These are phyloP conservation scores for Ciconia nigra DNA, from an alignment of 2,797 vertebrate genomes.

Conservation along the genomic window DNA sequence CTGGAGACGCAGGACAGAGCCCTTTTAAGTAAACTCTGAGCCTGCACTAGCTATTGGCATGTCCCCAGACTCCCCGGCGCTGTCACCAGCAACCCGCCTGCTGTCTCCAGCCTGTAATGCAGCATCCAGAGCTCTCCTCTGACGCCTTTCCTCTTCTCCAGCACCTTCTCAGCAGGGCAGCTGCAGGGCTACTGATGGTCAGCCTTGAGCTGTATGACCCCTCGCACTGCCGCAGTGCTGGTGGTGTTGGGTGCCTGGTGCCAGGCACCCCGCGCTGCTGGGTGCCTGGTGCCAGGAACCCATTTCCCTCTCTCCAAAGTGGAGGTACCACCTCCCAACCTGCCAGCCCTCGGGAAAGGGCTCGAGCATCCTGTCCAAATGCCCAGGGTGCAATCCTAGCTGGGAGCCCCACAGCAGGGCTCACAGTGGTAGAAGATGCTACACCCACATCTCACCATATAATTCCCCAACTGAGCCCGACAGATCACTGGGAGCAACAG, in stretches of 20 bases:
- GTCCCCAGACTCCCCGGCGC: not conserved
- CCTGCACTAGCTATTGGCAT: no score
- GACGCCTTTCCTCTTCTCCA: not conserved
- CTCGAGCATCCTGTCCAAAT: rapidly evolving
- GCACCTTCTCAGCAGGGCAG: rapidly evolving
- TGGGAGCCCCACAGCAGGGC: not conserved
- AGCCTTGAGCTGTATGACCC: not conserved
- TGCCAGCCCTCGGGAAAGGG: not conserved
- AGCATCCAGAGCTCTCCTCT: not conserved
- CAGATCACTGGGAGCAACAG: not conserved
- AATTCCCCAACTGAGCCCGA: rapidly evolving
- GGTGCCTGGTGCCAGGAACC: not conserved
- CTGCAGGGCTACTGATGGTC: not conserved
- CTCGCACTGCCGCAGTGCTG: rapidly evolving
- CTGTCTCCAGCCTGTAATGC: not conserved
- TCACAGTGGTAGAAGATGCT: not conserved
- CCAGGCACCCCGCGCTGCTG: no score
- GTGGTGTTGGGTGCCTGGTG: no score
- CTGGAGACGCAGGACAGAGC: not conserved
- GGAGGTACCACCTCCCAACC: not conserved
- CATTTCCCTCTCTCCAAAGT: no score
- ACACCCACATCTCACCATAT: not conserved
- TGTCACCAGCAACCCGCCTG: not conserved
- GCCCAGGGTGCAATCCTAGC: no score
- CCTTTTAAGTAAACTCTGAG: not conserved